Conservation (phyloP, 2,113 vertebrate species). For the Rhegmatorhina hoffmannsi region DNA sequence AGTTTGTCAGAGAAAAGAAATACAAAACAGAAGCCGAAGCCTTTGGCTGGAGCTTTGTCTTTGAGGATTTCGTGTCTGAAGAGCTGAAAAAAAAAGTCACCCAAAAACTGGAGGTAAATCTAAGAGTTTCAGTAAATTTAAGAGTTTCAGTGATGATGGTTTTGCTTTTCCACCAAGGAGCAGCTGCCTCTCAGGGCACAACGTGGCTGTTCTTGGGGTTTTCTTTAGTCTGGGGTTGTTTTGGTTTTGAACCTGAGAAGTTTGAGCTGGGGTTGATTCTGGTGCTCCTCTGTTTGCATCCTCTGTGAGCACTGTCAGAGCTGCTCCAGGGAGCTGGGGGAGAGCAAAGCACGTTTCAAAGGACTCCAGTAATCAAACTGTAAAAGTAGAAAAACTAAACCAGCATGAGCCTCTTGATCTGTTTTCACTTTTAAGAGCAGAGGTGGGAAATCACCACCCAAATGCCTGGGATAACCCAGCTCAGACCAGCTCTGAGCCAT, state of each 20-base stretch:
- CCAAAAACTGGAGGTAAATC: constrained; percentile 86
- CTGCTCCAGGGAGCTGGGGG: neutral
- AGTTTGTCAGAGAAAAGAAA: constrained; percentile 87
- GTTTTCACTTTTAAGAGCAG: neutral
- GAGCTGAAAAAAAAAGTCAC: constrained; percentile 88
- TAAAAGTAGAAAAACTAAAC: neutral
- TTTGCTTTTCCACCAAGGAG: neutral
- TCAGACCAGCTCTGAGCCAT: neutral
- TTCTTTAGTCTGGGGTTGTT: neutral
- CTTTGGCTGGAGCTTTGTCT: constrained; percentile 98
- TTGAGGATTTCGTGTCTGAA: constrained; percentile 91
- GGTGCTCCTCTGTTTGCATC: neutral
- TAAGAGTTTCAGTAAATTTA: neutral
- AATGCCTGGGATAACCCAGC: neutral
- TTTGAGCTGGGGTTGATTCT: neutral
- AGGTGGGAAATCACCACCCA: neutral
- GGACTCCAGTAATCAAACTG: neutral
- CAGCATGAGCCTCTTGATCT: neutral
- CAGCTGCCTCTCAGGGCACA: neutral
- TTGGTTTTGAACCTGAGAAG: neutral
- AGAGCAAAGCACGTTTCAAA: neutral
- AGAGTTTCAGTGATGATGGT: neutral
- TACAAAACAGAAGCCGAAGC: constrained; percentile 92
- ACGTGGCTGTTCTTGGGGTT: neutral
- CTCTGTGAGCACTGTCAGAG: neutral